These are phyloP conservation scores for Pangasianodon hypophthalmus DNA, from an alignment of 2,113 vertebrate genomes.

Conservation along the genomic window DNA sequence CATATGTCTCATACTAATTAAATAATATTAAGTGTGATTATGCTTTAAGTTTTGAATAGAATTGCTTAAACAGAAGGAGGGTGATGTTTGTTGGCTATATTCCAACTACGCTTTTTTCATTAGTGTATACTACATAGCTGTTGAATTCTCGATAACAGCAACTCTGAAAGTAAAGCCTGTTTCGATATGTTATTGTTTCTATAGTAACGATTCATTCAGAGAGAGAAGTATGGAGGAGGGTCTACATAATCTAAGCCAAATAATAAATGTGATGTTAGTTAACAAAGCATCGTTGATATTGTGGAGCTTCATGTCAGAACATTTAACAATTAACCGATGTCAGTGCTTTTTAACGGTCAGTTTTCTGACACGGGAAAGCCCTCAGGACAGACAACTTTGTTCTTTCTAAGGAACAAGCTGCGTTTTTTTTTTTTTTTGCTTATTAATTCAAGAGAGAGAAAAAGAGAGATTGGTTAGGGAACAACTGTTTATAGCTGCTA, in stretches of 20 bases:
- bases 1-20: not conserved
- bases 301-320: not conserved
- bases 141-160: not conserved
- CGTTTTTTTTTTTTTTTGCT: not conserved
- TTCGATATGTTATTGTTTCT: not conserved
- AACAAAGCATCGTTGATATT: not conserved
- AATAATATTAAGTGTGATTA: not conserved
- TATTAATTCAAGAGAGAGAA: not conserved
- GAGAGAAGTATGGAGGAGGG: not conserved
- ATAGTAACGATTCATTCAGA: not conserved
- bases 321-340: not conserved
- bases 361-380: not conserved
- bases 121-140: not conserved
- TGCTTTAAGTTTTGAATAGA: not conserved
- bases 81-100: not conserved
- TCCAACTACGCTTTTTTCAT: not conserved
- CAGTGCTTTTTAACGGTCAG: not conserved
- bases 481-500: not conserved
- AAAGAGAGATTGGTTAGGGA: not conserved
- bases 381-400: not conserved
- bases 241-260: not conserved
- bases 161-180: not conserved
- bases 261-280: not conserved
- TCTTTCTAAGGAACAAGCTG: not conserved
- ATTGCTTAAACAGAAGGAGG: not conserved